Evolutionary conservation across 2,888 invertebrate species (phyloP).

Genomic region (Portevinia maculata): DNA sequence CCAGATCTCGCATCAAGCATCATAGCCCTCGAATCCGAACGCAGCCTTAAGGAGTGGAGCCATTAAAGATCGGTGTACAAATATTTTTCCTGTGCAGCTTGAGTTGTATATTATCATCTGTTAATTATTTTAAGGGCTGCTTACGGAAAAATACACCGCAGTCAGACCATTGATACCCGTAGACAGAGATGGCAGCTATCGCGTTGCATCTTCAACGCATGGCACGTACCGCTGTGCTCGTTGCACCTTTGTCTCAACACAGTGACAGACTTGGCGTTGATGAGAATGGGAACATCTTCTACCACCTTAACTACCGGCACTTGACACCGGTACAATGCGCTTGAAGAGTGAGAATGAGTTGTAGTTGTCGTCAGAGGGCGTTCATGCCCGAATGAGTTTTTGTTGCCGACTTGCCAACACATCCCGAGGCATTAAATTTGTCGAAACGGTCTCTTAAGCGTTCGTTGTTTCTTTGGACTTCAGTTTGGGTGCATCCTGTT

Average conservation of each 20-base stretch:
- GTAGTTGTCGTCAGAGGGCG: constrained; percentile 66
- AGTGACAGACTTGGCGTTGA: not conserved
- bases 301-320: constrained; percentile 47
- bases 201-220: constrained; percentile 44
- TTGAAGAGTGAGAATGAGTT: constrained; percentile 55
- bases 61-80: constrained; percentile 65
- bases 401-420: constrained; percentile 5
- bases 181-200: constrained; percentile 50
- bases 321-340: constrained; percentile 53
- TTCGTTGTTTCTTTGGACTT: not conserved
- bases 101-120: constrained; percentile 69
- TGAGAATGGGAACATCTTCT: constrained; percentile 29
- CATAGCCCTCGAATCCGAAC: constrained; percentile 28
- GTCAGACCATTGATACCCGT: constrained; percentile 10
- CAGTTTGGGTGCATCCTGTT: constrained; percentile 66
- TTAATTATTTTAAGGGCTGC: constrained; percentile 70
- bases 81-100: constrained; percentile 64
- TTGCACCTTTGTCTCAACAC: constrained; percentile 63
- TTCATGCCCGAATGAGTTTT: constrained; percentile 49
- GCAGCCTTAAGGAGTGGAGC: constrained; percentile 65
- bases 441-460: constrained; percentile 48
- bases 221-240: constrained; percentile 36
- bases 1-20: constrained; percentile 20
- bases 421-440: constrained; percentile 48
- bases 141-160: constrained; percentile 3